Conservation (phyloP, 2,888 invertebrate species). For the Macroteleia sp. region DNA sequence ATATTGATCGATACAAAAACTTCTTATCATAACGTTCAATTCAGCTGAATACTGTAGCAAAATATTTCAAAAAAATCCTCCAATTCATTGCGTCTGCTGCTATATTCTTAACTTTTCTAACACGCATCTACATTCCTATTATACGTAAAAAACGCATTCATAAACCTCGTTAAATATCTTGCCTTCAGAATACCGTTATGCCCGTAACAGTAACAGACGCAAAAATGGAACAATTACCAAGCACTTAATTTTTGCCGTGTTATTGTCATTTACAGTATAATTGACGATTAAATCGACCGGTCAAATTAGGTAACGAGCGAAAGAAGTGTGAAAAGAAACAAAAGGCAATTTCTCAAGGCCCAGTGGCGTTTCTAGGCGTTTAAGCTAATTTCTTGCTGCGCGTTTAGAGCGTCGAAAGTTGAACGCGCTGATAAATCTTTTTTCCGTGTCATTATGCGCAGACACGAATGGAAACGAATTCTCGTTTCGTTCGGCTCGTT, state of each 20-base stretch:
- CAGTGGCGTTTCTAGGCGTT: conserved; percentile 36
- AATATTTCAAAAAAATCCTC: no score
- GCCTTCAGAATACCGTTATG: conserved; percentile 36
- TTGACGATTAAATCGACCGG: conserved; percentile 44
- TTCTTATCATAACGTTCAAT: no score
- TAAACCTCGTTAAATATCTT: no score
- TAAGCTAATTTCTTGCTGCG: conserved; percentile 46
- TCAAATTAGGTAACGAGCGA: conserved; percentile 51
- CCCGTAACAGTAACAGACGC: conserved; percentile 21
- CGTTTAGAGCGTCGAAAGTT: conserved; percentile 38
- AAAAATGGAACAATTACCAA: conserved; percentile 53
- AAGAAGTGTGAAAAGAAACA: conserved; percentile 57
- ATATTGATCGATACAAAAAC: no score
- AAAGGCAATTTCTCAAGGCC: conserved; percentile 57
- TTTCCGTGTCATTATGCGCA: conserved; percentile 37
- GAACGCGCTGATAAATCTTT: conserved; percentile 42
- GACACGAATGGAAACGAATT: conserved; percentile 10
- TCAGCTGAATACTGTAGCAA: no score
- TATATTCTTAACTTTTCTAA: no score
- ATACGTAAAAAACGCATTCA: no score
- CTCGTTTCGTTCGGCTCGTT: not conserved
- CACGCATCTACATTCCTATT: no score
- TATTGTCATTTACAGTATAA: conserved; percentile 39
- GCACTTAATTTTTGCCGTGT: conserved; percentile 46
- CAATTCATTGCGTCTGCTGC: no score